Percentiles rank a stretch among this genome's conserved stretches.
Conservation (phyloP, 2,888 invertebrate genomes). For the Stenodema calcarata region DNA sequence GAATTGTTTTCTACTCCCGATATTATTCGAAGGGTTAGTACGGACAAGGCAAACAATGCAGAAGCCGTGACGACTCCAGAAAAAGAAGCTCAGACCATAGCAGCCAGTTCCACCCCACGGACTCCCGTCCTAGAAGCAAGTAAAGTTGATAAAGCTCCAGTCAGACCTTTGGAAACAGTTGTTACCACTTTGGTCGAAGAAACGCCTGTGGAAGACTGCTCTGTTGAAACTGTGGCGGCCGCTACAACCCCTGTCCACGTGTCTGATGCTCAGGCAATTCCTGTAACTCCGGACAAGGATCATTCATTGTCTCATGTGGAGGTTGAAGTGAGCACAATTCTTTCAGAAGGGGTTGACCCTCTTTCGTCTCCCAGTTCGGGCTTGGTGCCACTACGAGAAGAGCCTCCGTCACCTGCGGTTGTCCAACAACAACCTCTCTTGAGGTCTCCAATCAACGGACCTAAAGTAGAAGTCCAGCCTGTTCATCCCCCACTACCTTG, state of each 20-base stretch:
- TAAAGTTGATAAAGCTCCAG: not conserved
- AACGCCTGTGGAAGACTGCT: not conserved
- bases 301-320: not conserved
- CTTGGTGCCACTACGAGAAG: not conserved
- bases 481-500: conserved; percentile 35
- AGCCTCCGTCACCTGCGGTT: not conserved
- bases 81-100: not conserved
- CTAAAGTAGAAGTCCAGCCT: conserved; percentile 50
- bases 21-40: conserved; percentile 72
- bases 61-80: not conserved
- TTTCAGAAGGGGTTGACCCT: not conserved
- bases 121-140: not conserved
- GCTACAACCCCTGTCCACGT: not conserved
- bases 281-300: not conserved
- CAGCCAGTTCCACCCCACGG: not conserved
- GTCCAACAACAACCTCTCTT: not conserved
- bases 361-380: not conserved
- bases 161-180: not conserved
- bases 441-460: not conserved
- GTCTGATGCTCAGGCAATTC: not conserved
- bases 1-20: conserved; percentile 80
- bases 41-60: conserved; percentile 47
- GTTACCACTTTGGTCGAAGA: not conserved
- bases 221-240: not conserved
- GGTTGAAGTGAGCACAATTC: not conserved